phyloP scores from a whole-genome alignment of 1,140 invertebrate genomes.

The Andrena cerasifolii region DNA sequence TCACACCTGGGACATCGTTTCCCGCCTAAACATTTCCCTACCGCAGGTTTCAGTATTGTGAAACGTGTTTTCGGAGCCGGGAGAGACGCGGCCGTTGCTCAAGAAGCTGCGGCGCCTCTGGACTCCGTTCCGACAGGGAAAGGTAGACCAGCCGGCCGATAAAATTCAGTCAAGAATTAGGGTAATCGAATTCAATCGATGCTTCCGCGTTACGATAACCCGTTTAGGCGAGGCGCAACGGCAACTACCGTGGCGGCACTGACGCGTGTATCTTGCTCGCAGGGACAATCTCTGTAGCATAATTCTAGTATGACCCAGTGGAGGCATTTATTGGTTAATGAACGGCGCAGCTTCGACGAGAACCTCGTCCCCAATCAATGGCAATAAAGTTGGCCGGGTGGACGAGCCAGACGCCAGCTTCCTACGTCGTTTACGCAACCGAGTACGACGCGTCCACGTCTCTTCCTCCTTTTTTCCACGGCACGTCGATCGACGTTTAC shows the following conservation, averaged over 20 bases:
- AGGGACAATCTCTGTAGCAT: too few species aligned
- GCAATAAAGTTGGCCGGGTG: background rate
- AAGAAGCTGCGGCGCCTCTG: background rate
- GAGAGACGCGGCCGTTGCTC: background rate
- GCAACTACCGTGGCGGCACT: too few species aligned
- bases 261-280: too few species aligned
- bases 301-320: too few species aligned
- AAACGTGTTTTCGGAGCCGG: background rate
- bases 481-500: constrained; percentile 15
- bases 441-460: background rate
- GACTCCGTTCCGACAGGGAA: background rate
- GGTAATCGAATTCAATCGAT: background rate
- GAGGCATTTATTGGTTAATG: too few species aligned
- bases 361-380: background rate
- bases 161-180: background rate
- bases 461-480: constrained; percentile 9
- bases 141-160: background rate
- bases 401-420: background rate
- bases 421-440: background rate
- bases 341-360: background rate
- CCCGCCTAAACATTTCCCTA: background rate
- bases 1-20: constrained; percentile 1
- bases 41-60: background rate
- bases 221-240: too few species aligned
- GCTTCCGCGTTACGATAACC: too few species aligned